Percentiles rank a stretch among this genome's conserved stretches.
phyloP scores from a whole-genome alignment of 2,113 vertebrate species.

The Hyaena hyaena region DNA sequence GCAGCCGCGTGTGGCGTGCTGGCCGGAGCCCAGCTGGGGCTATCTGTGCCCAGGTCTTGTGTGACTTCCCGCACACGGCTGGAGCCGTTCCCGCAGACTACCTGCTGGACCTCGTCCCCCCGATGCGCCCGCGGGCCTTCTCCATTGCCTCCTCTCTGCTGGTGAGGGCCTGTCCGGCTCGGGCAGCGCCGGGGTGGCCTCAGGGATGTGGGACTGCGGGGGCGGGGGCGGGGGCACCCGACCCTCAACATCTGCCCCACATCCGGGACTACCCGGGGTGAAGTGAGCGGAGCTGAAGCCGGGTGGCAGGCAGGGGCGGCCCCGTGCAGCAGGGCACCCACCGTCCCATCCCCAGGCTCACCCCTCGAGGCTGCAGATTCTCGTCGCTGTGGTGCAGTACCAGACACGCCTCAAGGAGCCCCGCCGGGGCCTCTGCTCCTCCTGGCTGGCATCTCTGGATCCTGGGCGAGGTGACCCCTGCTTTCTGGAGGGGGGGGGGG shows the following conservation, averaged over 20 bases:
- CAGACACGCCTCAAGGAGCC: slow-evolving; percentile 90
- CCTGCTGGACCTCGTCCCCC: slow-evolving; percentile 94
- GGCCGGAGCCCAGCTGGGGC: not conserved
- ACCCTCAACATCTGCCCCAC: fast-evolving
- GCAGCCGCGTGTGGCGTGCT: fast-evolving
- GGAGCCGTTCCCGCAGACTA: slow-evolving; percentile 88
- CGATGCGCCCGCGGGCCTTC: slow-evolving; percentile 94
- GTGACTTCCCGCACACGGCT: slow-evolving; percentile 93
- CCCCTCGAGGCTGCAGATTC: slow-evolving; percentile 91
- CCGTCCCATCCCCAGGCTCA: slow-evolving; percentile 83
- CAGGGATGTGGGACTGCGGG: not conserved
- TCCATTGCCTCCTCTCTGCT: slow-evolving; percentile 94
- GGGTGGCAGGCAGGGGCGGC: not conserved
- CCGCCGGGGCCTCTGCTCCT: slow-evolving; percentile 94
- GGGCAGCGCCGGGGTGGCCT: no score
- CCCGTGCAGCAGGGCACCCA: fast-evolving
- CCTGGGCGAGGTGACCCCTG: slow-evolving; percentile 87
- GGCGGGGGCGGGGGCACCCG: fast-evolving
- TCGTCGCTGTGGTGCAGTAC: slow-evolving; percentile 95
- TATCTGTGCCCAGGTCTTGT: slow-evolving; percentile 86
- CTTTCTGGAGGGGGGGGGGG: fast-evolving
- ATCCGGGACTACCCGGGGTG: no score
- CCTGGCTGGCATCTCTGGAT: slow-evolving; percentile 94
- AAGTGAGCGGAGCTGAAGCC: not conserved
- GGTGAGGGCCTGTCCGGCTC: slow-evolving; percentile 84